Conservation (phyloP, 2,888 invertebrate genomes). For the Xestia rhomboidea region DNA sequence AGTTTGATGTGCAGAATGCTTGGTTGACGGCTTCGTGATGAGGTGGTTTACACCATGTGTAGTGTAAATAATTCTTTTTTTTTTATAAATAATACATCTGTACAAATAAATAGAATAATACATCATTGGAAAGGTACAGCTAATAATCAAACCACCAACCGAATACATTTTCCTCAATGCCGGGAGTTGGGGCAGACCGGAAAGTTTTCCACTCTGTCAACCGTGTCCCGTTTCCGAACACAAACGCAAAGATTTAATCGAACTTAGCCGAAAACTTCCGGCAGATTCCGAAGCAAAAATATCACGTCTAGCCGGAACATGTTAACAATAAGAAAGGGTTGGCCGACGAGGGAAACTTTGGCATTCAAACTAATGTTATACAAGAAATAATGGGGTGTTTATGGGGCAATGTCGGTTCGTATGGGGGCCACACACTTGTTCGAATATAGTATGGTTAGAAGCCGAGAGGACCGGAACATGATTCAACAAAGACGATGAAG, state of each 20-base stretch:
- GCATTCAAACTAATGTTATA: conserved; percentile 13
- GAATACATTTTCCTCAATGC: conserved; percentile 7
- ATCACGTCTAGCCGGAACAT: conserved; percentile 36
- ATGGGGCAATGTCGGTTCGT: neutral
- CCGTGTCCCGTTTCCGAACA: conserved; percentile 10
- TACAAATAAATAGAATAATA: too few species aligned
- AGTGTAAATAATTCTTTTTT: too few species aligned
- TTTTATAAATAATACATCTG: too few species aligned
- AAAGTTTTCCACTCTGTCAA: conserved; percentile 24
- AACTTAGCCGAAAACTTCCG: conserved; percentile 18
- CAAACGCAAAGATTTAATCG: conserved; percentile 11
- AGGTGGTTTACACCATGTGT: too few species aligned
- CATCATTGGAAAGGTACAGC: neutral
- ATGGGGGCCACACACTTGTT: neutral
- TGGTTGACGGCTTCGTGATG: too few species aligned
- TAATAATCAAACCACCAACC: neutral
- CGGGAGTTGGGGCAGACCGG: neutral
- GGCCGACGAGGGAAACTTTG: neutral
- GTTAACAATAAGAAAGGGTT: conserved; percentile 42
- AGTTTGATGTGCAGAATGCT: too few species aligned
- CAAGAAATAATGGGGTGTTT: neutral
- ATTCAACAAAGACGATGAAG: neutral
- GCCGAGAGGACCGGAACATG: neutral
- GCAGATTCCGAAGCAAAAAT: conserved; percentile 21
- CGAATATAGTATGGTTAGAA: too few species aligned